phyloP scores from a whole-genome alignment of 2,113 vertebrate species.

The Microcebus ravelobensis region DNA sequence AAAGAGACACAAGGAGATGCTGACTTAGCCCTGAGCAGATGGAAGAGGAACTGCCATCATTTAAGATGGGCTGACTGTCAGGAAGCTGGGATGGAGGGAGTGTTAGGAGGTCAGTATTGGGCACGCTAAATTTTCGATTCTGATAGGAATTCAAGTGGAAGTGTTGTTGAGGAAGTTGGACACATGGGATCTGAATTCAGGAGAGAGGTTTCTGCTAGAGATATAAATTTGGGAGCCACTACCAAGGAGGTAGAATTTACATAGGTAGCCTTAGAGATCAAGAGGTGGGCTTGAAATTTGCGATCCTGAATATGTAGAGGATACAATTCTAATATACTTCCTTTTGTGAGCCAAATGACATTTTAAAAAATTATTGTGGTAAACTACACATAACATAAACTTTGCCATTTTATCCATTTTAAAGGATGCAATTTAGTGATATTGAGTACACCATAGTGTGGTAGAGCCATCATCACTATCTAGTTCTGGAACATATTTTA shows the following conservation, averaged over 20 bases:
- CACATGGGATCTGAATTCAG: neutral
- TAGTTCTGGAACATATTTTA: conserved; percentile 55
- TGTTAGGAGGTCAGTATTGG: neutral
- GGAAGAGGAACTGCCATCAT: neutral
- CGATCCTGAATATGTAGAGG: neutral
- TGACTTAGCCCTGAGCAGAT: neutral
- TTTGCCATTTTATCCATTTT: neutral
- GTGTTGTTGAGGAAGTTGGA: neutral
- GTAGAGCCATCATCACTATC: neutral
- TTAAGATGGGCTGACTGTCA: neutral
- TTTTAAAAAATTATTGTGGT: conserved; percentile 8
- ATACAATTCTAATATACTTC: neutral
- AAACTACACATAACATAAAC: conserved; percentile 40
- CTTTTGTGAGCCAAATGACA: neutral
- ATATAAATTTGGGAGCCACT: neutral
- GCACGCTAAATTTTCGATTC: neutral
- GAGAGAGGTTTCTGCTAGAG: neutral
- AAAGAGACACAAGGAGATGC: too few species aligned
- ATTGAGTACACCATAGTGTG: neutral
- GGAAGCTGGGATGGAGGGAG: neutral
- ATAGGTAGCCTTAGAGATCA: neutral
- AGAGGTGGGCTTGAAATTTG: neutral
- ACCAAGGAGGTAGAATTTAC: conserved; percentile 35
- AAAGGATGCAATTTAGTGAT: conserved; percentile 44
- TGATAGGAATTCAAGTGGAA: neutral